Evolutionary conservation across 2,888 invertebrate genomes (phyloP), one percentile per base, ranked within the genome.

Genomic region (Chymomyza fuscimana): DNA sequence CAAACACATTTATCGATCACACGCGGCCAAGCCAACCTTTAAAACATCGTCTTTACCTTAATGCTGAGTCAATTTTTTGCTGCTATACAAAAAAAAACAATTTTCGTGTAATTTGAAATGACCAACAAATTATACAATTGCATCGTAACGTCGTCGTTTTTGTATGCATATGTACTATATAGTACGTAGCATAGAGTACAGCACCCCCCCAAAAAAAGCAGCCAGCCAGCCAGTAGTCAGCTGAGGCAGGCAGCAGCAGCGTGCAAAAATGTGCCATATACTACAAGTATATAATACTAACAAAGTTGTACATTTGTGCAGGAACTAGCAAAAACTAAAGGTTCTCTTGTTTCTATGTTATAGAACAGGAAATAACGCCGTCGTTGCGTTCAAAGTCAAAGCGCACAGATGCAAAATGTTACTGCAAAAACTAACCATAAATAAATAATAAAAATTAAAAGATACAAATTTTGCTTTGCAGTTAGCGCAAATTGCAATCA

Each of bases 101-200:
- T 78, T 80, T 82, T 63, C 77, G 16, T 51, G 51, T 6, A 51
- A 32, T 32, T 32, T 32, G 2, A 73, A 54, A 15, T 22, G 54
- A n/a, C 58, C 72, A 72, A 40, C 54, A 54, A 83, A 86, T 83
- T 83, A 83, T 83, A 83, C 83, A 83, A 83, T 83, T 83, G 86
- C 81, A 86, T 81, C 80, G 78, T 72, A 67, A 76, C 40, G 40
- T 67, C 73, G 67, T 22, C 54, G 16, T 32, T 32, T 32, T 7
- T 9, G 7, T 32, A 32, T 32, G 32, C 32, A 32, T 32, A 46
- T 46, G 40, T 15, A 12, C 40, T 46, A 46, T 46, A 46, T 46
- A 46, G 40, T 46, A 46, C 40, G 32, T 32, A 5, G 32, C 32
- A 32, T 32, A 32, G 32, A 32, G 32, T 32, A 32, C 32, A 32